Percentiles rank a stretch among this genome's conserved stretches.
Conservation (phyloP, 2,113 vertebrate genomes). For the Zapus hudsonius region DNA sequence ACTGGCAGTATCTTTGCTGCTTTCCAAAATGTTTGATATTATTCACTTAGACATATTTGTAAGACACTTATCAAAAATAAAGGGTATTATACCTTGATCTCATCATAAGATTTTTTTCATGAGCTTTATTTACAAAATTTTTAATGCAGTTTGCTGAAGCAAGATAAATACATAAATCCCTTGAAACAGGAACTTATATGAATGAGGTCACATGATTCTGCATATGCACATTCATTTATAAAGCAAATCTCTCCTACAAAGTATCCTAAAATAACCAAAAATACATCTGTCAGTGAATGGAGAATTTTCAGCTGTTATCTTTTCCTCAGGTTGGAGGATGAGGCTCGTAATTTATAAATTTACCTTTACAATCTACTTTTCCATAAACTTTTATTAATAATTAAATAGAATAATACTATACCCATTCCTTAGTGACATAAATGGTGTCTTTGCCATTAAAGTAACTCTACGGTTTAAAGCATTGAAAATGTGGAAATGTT, state of each 20-base stretch:
- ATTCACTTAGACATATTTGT: not conserved
- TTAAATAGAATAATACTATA: constrained; percentile 15
- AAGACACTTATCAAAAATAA: not conserved
- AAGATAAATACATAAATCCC: not conserved
- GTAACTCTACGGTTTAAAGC: not conserved
- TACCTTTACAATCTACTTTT: not conserved
- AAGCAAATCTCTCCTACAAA: not conserved
- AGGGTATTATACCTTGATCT: not conserved
- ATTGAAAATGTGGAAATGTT: not conserved
- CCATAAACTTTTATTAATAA: not conserved
- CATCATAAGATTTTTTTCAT: not conserved
- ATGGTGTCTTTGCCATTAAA: not conserved
- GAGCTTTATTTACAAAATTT: not conserved
- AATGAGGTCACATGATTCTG: not conserved
- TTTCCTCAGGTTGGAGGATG: not conserved
- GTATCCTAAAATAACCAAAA: not conserved
- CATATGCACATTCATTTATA: not conserved
- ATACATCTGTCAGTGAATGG: not conserved
- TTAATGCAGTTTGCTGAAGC: not conserved
- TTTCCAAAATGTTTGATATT: not conserved
- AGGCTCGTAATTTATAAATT: not conserved
- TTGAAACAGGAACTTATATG: not conserved
- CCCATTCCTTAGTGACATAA: not conserved
- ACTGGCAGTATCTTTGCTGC: not conserved
- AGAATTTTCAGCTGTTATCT: not conserved